Percentiles rank a stretch among this genome's conserved stretches.
These are phyloP conservation scores for Coregonus ussuriensis DNA, from an alignment of 2,797 vertebrate genomes.

Conservation along the genomic window DNA sequence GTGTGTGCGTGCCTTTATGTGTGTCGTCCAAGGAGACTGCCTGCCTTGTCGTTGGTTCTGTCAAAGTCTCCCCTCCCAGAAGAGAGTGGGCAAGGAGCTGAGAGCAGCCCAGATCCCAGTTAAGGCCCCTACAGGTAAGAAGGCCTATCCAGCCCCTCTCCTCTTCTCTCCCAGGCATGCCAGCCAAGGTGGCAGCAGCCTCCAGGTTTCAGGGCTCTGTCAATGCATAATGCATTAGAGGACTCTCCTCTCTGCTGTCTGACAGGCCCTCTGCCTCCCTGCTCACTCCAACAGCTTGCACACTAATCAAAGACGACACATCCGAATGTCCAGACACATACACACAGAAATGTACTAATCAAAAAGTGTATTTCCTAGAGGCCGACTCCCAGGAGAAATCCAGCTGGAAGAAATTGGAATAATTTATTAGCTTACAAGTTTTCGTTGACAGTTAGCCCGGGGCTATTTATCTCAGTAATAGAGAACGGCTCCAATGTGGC, in stretches of 20 bases:
- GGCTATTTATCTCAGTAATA: conserved; percentile 99
- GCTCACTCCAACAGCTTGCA: conserved; percentile 86
- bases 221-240: conserved; percentile 99
- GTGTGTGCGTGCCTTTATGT: conserved; percentile 1
- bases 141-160: conserved; percentile 77
- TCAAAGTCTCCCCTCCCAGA: conserved; percentile 48
- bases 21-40: conserved; percentile 47
- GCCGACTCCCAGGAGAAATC: conserved; percentile 98
- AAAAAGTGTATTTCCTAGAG: conserved; percentile 99
- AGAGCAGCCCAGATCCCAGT: conserved; percentile 8
- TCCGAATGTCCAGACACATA: conserved; percentile 95
- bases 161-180: conserved; percentile 69
- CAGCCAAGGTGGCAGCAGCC: conserved; percentile 72
- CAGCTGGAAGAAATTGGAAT: conserved; percentile 99
- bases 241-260: conserved; percentile 84
- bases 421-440: conserved; percentile 99
- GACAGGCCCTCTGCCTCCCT: conserved; percentile 88
- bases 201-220: conserved; percentile 84
- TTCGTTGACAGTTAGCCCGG: conserved; percentile 99
- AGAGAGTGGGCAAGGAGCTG: conserved; percentile 21
- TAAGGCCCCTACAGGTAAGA: conserved; percentile 68
- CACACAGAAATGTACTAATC: conserved; percentile 99
- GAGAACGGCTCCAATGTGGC: conserved; percentile 99
- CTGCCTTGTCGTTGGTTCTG: conserved; percentile 36
- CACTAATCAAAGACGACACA: conserved; percentile 98